These are phyloP conservation scores for Brassicogethes aeneus DNA, from an alignment of 2,888 invertebrate species.

Conservation along the genomic window DNA sequence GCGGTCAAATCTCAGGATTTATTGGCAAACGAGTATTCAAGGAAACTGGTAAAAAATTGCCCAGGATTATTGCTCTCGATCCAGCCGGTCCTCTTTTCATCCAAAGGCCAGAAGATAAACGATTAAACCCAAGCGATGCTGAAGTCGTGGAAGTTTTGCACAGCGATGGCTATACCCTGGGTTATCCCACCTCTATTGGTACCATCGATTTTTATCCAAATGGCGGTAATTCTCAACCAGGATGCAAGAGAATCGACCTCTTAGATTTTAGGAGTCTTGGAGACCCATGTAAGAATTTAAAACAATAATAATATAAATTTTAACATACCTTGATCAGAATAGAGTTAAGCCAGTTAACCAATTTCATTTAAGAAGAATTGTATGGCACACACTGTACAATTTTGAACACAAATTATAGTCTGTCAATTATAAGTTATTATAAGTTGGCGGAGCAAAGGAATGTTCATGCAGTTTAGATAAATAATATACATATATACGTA, in stretches of 20 bases:
- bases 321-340: too few relatives aligned
- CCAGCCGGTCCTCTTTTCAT: conserved; percentile 23
- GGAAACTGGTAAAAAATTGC: conserved; percentile 18
- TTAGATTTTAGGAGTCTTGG: conserved; percentile 15
- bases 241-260: conserved; percentile 27
- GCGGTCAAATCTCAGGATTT: conserved; percentile 27
- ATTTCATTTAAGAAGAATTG: too few relatives aligned
- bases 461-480: too few relatives aligned
- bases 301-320: not conserved
- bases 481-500: too few relatives aligned
- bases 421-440: too few relatives aligned
- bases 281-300: conserved; percentile 27
- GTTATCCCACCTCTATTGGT: conserved; percentile 22
- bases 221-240: conserved; percentile 30
- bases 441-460: too few relatives aligned
- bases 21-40: conserved; percentile 24
- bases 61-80: conserved; percentile 27
- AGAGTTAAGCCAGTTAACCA: too few relatives aligned
- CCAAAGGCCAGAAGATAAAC: conserved; percentile 6
- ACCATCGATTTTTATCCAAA: conserved; percentile 32
- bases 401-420: too few relatives aligned
- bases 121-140: conserved; percentile 25
- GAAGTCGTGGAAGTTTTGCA: conserved; percentile 31
- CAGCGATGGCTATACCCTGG: conserved; percentile 28
- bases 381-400: too few relatives aligned